Percentiles rank a stretch among this genome's conserved stretches.
Conservation (phyloP, 2,113 vertebrate genomes). For the Rhabdornis inornatus region DNA sequence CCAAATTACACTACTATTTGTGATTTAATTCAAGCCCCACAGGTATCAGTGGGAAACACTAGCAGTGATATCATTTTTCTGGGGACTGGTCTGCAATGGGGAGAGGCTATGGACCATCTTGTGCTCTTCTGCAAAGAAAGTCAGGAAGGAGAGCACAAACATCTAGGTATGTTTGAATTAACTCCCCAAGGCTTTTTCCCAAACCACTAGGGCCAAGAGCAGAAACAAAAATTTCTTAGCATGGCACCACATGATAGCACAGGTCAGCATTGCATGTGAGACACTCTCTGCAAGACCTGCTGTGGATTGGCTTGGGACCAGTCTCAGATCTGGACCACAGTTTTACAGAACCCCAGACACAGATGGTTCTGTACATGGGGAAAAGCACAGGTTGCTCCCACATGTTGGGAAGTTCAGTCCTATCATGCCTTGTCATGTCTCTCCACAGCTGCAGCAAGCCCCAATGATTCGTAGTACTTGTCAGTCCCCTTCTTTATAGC, state of each 20-base stretch:
- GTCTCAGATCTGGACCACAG: neutral
- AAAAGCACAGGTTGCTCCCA: neutral
- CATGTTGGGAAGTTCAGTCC: neutral
- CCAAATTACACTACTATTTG: neutral
- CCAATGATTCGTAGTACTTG: neutral
- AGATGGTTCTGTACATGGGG: neutral
- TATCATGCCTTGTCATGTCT: neutral
- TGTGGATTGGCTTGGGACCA: neutral
- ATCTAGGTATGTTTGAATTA: neutral
- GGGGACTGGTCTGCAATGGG: neutral
- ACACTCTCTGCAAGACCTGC: neutral
- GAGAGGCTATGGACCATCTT: neutral
- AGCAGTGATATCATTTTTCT: neutral
- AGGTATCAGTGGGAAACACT: neutral
- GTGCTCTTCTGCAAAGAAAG: neutral
- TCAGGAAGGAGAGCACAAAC: neutral
- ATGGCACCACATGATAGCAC: accelerated
- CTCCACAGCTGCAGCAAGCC: neutral
- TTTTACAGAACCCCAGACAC: neutral
- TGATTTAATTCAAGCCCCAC: neutral
- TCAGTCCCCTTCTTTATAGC: neutral
- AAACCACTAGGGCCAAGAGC: neutral
- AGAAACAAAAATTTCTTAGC: neutral
- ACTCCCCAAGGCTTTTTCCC: neutral
- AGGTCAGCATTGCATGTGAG: accelerated